Evolutionary conservation across 1,140 invertebrate genomes (phyloP).

Genomic region (Dysdera silvatica): DNA sequence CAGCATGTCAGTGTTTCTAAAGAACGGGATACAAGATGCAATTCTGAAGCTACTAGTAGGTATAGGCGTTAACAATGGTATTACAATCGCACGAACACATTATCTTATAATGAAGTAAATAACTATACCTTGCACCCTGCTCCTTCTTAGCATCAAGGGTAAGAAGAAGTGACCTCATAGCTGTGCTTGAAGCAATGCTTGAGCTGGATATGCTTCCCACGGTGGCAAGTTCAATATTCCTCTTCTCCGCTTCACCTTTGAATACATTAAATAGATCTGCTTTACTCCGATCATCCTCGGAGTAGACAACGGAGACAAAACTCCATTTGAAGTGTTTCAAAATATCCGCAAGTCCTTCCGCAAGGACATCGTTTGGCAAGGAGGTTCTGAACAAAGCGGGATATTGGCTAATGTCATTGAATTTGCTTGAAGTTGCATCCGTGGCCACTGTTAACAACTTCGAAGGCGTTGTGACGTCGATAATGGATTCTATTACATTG

Average conservation of each 20-base stretch:
- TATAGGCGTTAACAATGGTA: no score
- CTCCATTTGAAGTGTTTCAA: constrained; percentile 36
- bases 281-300: constrained; percentile 29
- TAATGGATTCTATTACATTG: constrained; percentile 27
- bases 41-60: no score
- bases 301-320: constrained; percentile 37
- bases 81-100: no score
- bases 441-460: constrained; percentile 36
- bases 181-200: neutral
- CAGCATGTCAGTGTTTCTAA: no score
- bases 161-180: constrained; percentile 9
- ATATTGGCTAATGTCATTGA: constrained; percentile 33
- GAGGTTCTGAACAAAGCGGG: constrained; percentile 37
- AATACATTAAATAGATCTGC: constrained; percentile 35
- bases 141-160: constrained; percentile 7
- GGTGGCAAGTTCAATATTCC: constrained; percentile 22
- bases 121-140: constrained; percentile 17
- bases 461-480: constrained; percentile 33
- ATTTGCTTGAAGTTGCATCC: constrained; percentile 30
- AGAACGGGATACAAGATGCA: no score
- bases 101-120: neutral
- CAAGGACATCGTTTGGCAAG: constrained; percentile 34
- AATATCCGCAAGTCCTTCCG: constrained; percentile 33
- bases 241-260: constrained; percentile 25
- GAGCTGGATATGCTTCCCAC: constrained; percentile 18